Evolutionary conservation across 2,888 invertebrate genomes (phyloP).

Genomic region (Drosophila birchii): DNA sequence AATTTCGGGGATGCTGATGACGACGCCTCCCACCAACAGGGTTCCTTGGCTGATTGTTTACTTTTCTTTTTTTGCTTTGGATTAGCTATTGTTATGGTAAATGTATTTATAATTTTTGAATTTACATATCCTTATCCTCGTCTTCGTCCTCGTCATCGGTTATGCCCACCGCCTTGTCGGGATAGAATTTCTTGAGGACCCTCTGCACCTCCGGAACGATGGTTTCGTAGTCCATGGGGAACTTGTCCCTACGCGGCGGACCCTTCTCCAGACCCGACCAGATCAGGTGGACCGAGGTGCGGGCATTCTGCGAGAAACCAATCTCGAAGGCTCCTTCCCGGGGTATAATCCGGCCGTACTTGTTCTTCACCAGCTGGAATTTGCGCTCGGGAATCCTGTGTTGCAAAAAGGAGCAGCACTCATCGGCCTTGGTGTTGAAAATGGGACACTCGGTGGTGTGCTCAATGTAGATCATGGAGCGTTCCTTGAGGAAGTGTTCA

Average conservation of each 20-base stretch:
- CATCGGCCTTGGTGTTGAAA: slow-evolving; percentile 78
- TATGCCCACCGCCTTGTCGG: slow-evolving; percentile 58
- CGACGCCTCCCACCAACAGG: slow-evolving; percentile 23
- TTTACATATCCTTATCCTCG: slow-evolving; percentile 34
- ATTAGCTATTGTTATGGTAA: slow-evolving; percentile 31
- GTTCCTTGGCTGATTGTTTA: slow-evolving; percentile 15
- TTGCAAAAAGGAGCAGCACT: slow-evolving; percentile 69
- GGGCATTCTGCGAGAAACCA: slow-evolving; percentile 79
- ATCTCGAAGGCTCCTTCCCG: slow-evolving; percentile 82
- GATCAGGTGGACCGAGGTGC: slow-evolving; percentile 70
- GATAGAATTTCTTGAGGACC: slow-evolving; percentile 80
- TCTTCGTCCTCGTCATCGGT: slow-evolving; percentile 62
- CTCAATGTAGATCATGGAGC: slow-evolving; percentile 81
- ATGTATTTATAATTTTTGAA: slow-evolving; percentile 18
- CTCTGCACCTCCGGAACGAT: slow-evolving; percentile 74
- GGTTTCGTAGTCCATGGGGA: slow-evolving; percentile 67
- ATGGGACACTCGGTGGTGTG: slow-evolving; percentile 82
- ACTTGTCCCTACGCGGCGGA: slow-evolving; percentile 83
- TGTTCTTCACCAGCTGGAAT: slow-evolving; percentile 77
- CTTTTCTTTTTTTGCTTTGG: neutral
- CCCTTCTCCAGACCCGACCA: slow-evolving; percentile 81
- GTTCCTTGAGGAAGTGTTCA: slow-evolving; percentile 74
- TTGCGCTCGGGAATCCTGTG: slow-evolving; percentile 73
- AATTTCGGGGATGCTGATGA: slow-evolving; percentile 30
- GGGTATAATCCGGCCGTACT: slow-evolving; percentile 68